phyloP scores from a whole-genome alignment of 1,140 invertebrate species.

The Tetramorium parvispinum region DNA sequence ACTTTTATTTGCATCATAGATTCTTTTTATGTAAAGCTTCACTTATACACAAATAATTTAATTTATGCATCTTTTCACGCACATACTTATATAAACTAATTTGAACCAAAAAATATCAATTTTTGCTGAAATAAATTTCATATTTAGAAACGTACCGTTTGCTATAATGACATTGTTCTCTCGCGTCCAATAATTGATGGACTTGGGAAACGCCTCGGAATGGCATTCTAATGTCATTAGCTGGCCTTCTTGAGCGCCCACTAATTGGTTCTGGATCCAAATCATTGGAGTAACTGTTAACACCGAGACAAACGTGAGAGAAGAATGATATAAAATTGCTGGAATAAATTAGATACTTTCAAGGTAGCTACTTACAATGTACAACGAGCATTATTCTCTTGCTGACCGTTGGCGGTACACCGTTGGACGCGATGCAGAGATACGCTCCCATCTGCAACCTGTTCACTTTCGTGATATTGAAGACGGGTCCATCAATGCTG shows the following conservation, averaged over 20 bases:
- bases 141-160: constrained; percentile 87
- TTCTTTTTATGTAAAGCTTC: not conserved
- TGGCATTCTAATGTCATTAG: constrained; percentile 92
- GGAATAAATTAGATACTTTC: not conserved
- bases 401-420: constrained; percentile 94
- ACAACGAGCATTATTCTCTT: constrained; percentile 95
- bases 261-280: constrained; percentile 93
- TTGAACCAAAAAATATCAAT: not conserved
- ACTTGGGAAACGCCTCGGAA: constrained; percentile 94
- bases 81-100: not conserved
- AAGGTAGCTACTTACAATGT: constrained; percentile 90
- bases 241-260: constrained; percentile 91
- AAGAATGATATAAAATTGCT: not conserved
- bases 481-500: constrained; percentile 89
- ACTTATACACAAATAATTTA: not conserved
- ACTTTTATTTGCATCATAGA: not conserved
- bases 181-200: constrained; percentile 94
- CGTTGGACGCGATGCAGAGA: constrained; percentile 94
- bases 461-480: constrained; percentile 93
- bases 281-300: constrained; percentile 92
- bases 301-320: constrained; percentile 13
- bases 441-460: constrained; percentile 96
- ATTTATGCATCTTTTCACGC: not conserved
- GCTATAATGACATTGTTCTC: constrained; percentile 92
- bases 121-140: not conserved